These are phyloP conservation scores for Ormyrus rosae DNA, from an alignment of 2,888 invertebrate species.

Conservation along the genomic window DNA sequence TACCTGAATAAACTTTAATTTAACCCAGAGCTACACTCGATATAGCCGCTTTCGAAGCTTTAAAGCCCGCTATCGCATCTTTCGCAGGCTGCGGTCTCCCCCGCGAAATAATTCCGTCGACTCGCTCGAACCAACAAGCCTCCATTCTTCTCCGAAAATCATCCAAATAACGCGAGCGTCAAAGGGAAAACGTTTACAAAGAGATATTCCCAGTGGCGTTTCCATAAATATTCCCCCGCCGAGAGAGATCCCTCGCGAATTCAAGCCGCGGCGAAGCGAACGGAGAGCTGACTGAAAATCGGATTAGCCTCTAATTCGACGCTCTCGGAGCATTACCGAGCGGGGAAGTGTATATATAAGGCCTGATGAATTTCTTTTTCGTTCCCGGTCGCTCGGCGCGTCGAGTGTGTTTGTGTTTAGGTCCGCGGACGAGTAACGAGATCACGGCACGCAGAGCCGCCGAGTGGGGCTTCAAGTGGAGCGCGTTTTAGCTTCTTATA, in stretches of 20 bases:
- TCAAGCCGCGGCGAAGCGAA: not conserved
- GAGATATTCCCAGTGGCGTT: conserved; percentile 3
- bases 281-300: conserved; percentile 42
- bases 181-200: conserved; percentile 30
- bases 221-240: not conserved
- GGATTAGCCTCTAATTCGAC: conserved; percentile 52
- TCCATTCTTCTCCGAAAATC: not conserved
- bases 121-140: not conserved
- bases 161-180: not conserved
- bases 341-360: not conserved
- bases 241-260: not conserved
- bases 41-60: no score
- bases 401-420: no score
- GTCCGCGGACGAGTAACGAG: conserved; percentile 64
- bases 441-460: conserved; percentile 63
- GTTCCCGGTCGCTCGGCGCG: no score
- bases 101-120: not conserved
- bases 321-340: not conserved
- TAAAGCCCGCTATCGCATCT: no score
- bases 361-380: conserved; percentile 21
- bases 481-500: conserved; percentile 60
- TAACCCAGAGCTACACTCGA: no score
- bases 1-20: no score
- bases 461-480: conserved; percentile 71
- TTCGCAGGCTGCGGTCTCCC: no score